phyloP scores from a whole-genome alignment of 2,888 invertebrate species.

The Acholoe squamosa region DNA sequence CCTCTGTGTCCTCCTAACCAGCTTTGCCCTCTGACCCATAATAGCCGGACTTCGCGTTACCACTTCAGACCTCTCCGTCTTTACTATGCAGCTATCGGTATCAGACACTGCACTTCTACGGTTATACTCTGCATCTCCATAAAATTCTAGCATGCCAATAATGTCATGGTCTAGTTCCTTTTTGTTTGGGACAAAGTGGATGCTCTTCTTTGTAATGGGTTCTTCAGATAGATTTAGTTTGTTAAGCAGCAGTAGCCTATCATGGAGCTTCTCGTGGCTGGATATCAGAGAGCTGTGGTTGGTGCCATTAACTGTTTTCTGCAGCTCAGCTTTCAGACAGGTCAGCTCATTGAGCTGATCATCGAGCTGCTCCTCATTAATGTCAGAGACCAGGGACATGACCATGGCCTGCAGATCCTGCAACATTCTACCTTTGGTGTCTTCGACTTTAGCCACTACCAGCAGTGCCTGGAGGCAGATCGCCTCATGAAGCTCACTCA shows the following conservation, averaged over 20 bases:
- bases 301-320: not conserved
- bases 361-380: not conserved
- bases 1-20: not conserved
- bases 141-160: not conserved
- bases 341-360: not conserved
- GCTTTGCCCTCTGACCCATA: not conserved
- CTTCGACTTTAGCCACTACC: not conserved
- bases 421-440: not conserved
- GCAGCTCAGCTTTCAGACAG: not conserved
- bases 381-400: not conserved
- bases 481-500: not conserved
- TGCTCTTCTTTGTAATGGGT: not conserved
- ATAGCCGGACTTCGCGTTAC: not conserved
- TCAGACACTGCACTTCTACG: too few species aligned
- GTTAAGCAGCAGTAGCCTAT: not conserved
- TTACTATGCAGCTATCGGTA: not conserved
- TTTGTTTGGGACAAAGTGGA: constrained; percentile 7
- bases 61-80: constrained; percentile 8
- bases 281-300: not conserved
- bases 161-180: not conserved
- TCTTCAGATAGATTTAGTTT: not conserved
- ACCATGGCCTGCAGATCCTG: not conserved
- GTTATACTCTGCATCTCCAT: not conserved
- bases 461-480: constrained; percentile 30
- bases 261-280: not conserved